Base-by-base conservation (phyloP, 1,140 invertebrate genomes). In the Panagrolaimus sp. region DNA sequence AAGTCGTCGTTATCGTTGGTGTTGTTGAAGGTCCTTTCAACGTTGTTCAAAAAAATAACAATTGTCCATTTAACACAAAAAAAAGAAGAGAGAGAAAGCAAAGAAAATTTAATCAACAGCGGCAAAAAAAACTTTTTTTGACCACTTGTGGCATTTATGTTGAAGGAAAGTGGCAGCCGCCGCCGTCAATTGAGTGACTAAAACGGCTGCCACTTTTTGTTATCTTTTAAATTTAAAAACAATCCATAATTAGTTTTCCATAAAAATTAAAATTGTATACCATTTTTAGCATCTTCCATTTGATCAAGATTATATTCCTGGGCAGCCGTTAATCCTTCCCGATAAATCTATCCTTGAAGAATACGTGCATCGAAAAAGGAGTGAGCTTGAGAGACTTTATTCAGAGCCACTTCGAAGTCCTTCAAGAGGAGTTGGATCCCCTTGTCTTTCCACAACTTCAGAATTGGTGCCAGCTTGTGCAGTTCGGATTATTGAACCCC, bases 301-400 rank as follows among this genome's bases (percentile, higher is more conserved):
- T 67, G 52, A 14, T 65, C 46, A 32, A 67, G 12, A 66, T 17
- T 66, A 1, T 45, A n/a, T 70, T 43, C 38, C 32, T 14, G 62
- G 44, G 43, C 28, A 43, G 38, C 73, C 73, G 21, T 26, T 77
- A 12, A 65, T 77, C 24, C 58, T 77, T 43, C 75, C 75, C 17
- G 77, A 77, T 67, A 55, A 77, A 43, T 79, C 77, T 1, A n/a
- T 76, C 28, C 66, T 77, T 26, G 75, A 77, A 65, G 75, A 76
- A 52, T 77, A 80, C 66, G 75, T 77, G 8, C 52, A n/a, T 43
- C 47, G 68, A 64, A 69, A 69, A 46, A 55, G 68, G 7, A 64
- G 44, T 67, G 68, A 69, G 46, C 43, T 69, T 21, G 68, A 69
- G 28, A 28, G 52, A 43, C 52, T 44, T 44, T 15, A 28, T 38